A percentile compares a stretch with the other conserved stretches of the same genome.
Evolutionary conservation across 2,797 vertebrate genomes (phyloP).

Genomic region (Rhabdophis nuchalis): DNA sequence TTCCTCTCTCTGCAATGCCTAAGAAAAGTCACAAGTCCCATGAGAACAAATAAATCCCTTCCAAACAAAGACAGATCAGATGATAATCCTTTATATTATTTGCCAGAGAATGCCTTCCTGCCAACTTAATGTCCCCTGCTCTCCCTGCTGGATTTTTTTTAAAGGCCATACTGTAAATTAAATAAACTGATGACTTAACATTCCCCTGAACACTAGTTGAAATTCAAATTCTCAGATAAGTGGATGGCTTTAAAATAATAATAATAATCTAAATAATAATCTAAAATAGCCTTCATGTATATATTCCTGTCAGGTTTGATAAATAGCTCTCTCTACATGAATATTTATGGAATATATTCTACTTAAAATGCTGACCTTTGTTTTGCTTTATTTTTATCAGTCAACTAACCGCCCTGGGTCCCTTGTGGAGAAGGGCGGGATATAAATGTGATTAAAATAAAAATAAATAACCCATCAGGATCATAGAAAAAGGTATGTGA

Average conservation of each 20-base stretch:
- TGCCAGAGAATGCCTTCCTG: neutral
- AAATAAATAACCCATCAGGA: conserved; percentile 24
- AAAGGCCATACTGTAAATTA: conserved; percentile 3
- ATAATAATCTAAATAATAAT: no score
- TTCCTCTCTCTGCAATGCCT: neutral
- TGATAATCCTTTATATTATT: neutral
- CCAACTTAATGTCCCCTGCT: conserved; percentile 43
- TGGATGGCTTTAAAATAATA: conserved; percentile 51
- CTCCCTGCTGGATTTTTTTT: neutral
- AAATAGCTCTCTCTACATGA: conserved; percentile 58
- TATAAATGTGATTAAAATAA: no score
- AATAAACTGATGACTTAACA: conserved; percentile 50
- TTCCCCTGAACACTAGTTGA: conserved; percentile 55
- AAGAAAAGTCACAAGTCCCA: neutral
- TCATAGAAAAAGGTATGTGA: conserved; percentile 28
- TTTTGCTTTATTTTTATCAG: conserved; percentile 34
- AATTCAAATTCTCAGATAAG: conserved; percentile 64
- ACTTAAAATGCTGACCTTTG: conserved; percentile 53
- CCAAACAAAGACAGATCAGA: neutral
- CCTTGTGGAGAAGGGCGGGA: no score
- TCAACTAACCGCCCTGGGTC: no score
- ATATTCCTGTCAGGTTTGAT: conserved; percentile 58
- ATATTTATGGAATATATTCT: conserved; percentile 59
- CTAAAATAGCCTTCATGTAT: conserved; percentile 54
- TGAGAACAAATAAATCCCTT: neutral